These are phyloP conservation scores for Bombus superbus DNA, from an alignment of 1,140 invertebrate species.

Conservation along the genomic window DNA sequence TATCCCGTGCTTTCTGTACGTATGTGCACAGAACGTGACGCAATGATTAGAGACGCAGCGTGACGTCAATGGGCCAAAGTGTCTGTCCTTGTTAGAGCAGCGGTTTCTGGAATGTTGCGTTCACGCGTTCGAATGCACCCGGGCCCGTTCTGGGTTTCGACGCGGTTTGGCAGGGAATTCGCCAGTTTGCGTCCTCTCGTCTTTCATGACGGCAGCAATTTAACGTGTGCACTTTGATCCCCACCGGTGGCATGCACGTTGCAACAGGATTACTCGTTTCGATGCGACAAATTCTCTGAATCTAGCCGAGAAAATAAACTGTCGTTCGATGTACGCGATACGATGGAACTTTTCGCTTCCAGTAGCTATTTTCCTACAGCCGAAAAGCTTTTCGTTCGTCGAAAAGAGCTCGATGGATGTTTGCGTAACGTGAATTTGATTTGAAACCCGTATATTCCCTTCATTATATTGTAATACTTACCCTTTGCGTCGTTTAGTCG, in stretches of 20 bases:
- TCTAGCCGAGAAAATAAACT: not conserved
- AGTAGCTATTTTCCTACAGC: not conserved
- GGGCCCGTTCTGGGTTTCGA: not conserved
- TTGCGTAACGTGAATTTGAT: not conserved
- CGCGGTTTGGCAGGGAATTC: slow-evolving; percentile 37
- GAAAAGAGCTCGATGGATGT: too few species aligned
- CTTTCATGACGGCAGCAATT: slow-evolving; percentile 28
- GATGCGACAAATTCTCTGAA: slow-evolving; percentile 25
- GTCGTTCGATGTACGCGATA: not conserved
- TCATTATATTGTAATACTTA: not conserved
- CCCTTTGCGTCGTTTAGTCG: not conserved
- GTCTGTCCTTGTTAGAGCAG: slow-evolving; percentile 49
- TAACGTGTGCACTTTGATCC: slow-evolving; percentile 43
- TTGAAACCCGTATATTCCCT: not conserved
- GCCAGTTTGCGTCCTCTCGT: not conserved
- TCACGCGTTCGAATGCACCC: slow-evolving; percentile 32
- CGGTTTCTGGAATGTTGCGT: slow-evolving; percentile 41
- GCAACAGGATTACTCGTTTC: slow-evolving; percentile 33
- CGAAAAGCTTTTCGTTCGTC: not conserved
- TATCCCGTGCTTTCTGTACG: not conserved
- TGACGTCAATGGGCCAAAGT: slow-evolving; percentile 61
- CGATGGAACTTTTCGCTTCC: not conserved
- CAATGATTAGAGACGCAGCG: slow-evolving; percentile 49
- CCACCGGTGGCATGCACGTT: not conserved
- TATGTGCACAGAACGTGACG: slow-evolving; percentile 5